Percentiles rank a stretch among this genome's conserved stretches.
Evolutionary conservation across 2,797 vertebrate species (phyloP).

Genomic region (Clarias laeviceps): DNA sequence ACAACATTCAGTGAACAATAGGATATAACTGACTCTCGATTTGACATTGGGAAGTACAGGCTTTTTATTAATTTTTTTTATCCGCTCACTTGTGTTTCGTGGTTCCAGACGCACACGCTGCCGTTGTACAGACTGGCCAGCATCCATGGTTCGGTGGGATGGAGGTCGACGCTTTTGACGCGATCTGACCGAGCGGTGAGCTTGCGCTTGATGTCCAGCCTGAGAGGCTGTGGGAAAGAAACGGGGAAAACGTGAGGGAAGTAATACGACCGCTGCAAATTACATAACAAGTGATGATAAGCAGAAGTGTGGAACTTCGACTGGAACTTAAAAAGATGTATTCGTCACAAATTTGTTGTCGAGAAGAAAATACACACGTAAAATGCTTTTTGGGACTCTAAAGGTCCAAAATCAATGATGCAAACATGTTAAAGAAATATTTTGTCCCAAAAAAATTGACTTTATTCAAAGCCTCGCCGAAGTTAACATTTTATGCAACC

Average conservation of each 20-base stretch:
- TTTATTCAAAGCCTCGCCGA: too few species aligned
- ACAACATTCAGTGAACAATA: background rate
- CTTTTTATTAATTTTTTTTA: background rate
- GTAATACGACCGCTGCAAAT: background rate
- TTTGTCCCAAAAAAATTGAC: too few species aligned
- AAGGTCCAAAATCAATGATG: too few species aligned
- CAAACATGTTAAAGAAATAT: too few species aligned
- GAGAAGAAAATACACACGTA: too few species aligned
- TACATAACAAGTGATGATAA: too few species aligned
- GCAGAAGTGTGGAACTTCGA: too few species aligned
- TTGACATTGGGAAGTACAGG: background rate
- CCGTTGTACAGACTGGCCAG: slow-evolving; percentile 97
- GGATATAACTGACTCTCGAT: background rate
- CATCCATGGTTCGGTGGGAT: slow-evolving; percentile 98
- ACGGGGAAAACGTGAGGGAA: too few species aligned
- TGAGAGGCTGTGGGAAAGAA: slow-evolving; percentile 78
- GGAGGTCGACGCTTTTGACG: slow-evolving; percentile 97
- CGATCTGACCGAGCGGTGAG: slow-evolving; percentile 95
- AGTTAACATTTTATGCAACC: too few species aligned
- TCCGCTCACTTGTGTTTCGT: slow-evolving; percentile 88
- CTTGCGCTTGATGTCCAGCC: slow-evolving; percentile 97
- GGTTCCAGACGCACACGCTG: slow-evolving; percentile 98
- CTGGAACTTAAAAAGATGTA: too few species aligned
- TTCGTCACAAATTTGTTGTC: too few species aligned
- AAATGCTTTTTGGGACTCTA: too few species aligned